phyloP scores from a whole-genome alignment of 2,797 vertebrate species.

The Rhadinocentrus ornatus region DNA sequence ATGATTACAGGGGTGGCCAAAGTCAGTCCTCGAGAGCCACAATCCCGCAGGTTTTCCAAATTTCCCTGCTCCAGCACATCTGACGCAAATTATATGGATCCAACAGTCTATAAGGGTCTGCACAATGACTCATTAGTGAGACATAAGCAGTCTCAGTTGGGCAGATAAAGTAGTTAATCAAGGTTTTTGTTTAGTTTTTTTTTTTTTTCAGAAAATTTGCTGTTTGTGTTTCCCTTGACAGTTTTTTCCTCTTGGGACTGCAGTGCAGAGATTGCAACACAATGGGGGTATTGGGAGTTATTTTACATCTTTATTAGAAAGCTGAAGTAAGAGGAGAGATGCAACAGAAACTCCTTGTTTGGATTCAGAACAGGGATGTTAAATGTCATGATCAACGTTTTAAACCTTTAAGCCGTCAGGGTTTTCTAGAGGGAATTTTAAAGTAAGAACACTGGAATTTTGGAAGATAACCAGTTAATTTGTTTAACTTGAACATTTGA shows the following conservation, averaged over 20 bases:
- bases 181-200: slow-evolving; percentile 8
- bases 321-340: slow-evolving; percentile 16
- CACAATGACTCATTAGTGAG: no score
- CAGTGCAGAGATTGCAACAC: slow-evolving; percentile 9
- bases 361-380: slow-evolving; percentile 24
- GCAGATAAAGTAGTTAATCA: slow-evolving; percentile 38
- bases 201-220: slow-evolving; percentile 21
- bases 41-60: no score
- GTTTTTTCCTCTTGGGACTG: not conserved
- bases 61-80: no score
- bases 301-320: slow-evolving; percentile 19
- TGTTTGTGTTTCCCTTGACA: slow-evolving; percentile 23
- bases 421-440: slow-evolving; percentile 18
- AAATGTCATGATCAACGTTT: slow-evolving; percentile 28
- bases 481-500: slow-evolving; percentile 16
- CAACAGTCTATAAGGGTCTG: no score
- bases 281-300: slow-evolving; percentile 14
- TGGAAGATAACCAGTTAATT: slow-evolving; percentile 19
- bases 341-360: not conserved
- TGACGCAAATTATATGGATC: no score
- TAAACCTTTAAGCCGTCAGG: slow-evolving; percentile 29
- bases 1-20: no score
- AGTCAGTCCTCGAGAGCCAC: no score
- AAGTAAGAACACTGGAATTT: slow-evolving; percentile 15
- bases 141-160: slow-evolving; percentile 22